phyloP scores from a whole-genome alignment of 2,797 vertebrate genomes.

The Sciaenops ocellatus region DNA sequence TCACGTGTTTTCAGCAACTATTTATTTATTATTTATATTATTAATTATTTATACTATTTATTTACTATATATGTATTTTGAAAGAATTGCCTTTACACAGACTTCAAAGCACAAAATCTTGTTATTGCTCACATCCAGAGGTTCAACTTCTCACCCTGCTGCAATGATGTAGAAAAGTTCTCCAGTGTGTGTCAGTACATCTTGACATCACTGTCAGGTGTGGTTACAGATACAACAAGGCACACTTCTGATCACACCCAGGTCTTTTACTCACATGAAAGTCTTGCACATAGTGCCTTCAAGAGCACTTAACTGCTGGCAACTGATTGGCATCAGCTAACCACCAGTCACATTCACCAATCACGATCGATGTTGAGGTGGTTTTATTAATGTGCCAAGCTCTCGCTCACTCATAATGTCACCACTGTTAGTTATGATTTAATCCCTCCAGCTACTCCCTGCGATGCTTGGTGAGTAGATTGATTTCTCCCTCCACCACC shows the following conservation, averaged over 20 bases:
- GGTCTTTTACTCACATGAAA: neutral
- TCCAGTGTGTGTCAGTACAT: neutral
- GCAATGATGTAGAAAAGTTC: neutral
- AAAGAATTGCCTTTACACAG: too few relatives aligned
- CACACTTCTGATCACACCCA: neutral
- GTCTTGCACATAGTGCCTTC: too few relatives aligned
- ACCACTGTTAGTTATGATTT: conserved; percentile 1
- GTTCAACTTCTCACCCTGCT: neutral
- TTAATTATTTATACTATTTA: too few relatives aligned
- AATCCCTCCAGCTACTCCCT: neutral
- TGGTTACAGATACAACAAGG: neutral
- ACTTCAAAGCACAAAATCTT: neutral
- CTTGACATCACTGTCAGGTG: too few relatives aligned
- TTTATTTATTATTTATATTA: too few relatives aligned
- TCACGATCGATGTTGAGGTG: neutral
- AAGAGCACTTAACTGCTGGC: neutral
- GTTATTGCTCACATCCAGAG: neutral
- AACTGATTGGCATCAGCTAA: neutral
- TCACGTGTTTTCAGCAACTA: too few relatives aligned
- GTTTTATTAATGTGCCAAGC: neutral
- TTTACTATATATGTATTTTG: too few relatives aligned
- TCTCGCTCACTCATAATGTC: conserved; percentile 4
- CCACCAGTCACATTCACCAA: neutral
- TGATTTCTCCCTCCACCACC: neutral
- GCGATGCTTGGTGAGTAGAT: neutral